Conservation (phyloP, 2,797 vertebrate species). For the Falco rusticolus region DNA sequence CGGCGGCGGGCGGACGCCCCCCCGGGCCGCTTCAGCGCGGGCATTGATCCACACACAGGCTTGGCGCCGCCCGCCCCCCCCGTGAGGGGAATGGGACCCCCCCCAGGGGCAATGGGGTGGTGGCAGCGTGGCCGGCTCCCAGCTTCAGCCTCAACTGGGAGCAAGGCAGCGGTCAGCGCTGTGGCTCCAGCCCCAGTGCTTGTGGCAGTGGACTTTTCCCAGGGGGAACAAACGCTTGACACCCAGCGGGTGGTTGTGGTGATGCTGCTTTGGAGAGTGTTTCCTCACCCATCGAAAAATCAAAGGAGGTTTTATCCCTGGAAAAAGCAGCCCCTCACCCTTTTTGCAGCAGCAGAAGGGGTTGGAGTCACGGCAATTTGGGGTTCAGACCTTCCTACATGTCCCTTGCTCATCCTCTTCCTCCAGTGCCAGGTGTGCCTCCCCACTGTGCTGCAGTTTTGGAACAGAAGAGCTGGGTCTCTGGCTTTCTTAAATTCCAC, state of each 20-base stretch:
- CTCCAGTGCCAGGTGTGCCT: not conserved
- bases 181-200: accelerated
- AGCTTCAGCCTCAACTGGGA: too few species aligned
- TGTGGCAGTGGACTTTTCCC: not conserved
- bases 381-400: not conserved
- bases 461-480: not conserved
- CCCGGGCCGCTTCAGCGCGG: too few species aligned
- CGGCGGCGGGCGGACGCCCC: too few species aligned
- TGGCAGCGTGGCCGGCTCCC: not conserved
- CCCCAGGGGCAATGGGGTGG: not conserved
- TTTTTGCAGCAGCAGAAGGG: not conserved
- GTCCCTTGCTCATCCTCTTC: not conserved
- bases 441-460: not conserved
- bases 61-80: too few species aligned
- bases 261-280: not conserved
- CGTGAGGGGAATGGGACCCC: not conserved
- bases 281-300: not conserved
- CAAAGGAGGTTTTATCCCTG: not conserved
- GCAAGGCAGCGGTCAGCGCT: not conserved
- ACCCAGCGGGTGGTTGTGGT: not conserved
- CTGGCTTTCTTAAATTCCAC: not conserved
- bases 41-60: not conserved
- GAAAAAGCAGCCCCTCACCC: not conserved
- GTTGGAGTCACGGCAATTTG: accelerated
- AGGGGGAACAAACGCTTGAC: not conserved